phyloP scores from a whole-genome alignment of 2,888 invertebrate genomes.

The Tanypteryx hageni region DNA sequence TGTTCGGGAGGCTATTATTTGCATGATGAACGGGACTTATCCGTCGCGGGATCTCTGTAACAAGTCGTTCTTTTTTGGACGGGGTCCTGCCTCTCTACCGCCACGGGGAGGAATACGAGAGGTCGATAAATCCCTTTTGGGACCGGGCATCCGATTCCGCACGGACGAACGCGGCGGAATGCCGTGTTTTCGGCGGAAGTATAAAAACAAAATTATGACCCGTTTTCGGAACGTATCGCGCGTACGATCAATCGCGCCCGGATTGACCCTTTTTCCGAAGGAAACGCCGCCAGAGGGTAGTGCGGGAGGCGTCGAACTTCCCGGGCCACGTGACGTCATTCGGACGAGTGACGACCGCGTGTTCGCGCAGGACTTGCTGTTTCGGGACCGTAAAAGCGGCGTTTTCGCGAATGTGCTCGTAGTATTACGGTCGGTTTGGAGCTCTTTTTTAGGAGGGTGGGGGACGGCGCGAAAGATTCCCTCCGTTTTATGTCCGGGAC shows the following conservation, averaged over 20 bases:
- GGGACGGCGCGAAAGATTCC: too few relatives aligned
- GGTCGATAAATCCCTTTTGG: not conserved
- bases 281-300: not conserved
- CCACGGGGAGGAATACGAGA: not conserved
- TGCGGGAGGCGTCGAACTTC: not conserved
- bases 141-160: not conserved
- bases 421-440: not conserved
- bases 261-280: not conserved
- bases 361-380: not conserved
- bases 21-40: slow-evolving; percentile 29
- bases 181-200: not conserved
- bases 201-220: not conserved
- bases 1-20: not conserved
- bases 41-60: not conserved
- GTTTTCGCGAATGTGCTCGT: not conserved
- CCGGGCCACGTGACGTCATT: not conserved
- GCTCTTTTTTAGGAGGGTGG: not conserved
- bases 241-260: not conserved
- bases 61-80: not conserved
- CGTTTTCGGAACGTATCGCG: not conserved
- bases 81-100: too few relatives aligned
- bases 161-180: not conserved
- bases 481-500: too few relatives aligned
- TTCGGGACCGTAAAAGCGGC: not conserved
- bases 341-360: not conserved